A percentile compares a stretch with the other conserved stretches of the same genome.
Evolutionary conservation across 2,113 vertebrate genomes (phyloP).

Genomic region (Notarius lentiginosus): DNA sequence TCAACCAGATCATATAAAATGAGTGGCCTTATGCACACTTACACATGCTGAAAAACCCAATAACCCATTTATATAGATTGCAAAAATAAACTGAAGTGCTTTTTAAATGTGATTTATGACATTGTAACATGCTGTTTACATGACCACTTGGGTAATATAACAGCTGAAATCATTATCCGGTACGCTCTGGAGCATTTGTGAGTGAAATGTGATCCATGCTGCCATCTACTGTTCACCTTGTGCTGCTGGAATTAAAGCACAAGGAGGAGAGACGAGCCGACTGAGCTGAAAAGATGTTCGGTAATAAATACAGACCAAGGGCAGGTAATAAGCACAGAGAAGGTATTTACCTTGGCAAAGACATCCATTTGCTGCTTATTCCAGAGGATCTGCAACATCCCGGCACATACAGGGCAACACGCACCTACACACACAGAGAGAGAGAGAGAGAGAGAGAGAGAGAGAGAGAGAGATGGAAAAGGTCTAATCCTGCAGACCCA

Average conservation of each 20-base stretch:
- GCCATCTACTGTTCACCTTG: conserved; percentile 25
- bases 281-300: not conserved
- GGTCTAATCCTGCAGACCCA: not conserved
- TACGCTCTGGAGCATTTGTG: not conserved
- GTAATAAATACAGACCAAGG: not conserved
- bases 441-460: no score
- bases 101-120: no score
- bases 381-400: conserved; percentile 90
- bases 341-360: conserved; percentile 83
- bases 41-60: not conserved
- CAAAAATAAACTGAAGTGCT: not conserved
- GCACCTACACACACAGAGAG: no score
- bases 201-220: not conserved
- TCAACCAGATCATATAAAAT: no score
- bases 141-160: not conserved
- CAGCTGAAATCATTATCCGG: not conserved
- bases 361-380: conserved; percentile 90
- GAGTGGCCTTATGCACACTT: not conserved
- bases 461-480: not conserved
- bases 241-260: not conserved
- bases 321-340: not conserved
- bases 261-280: not conserved
- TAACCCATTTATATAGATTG: not conserved
- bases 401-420: conserved; percentile 93
- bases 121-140: no score